These are phyloP conservation scores for Lutraria lutraria DNA, from an alignment of 2,888 invertebrate species.

Conservation along the genomic window DNA sequence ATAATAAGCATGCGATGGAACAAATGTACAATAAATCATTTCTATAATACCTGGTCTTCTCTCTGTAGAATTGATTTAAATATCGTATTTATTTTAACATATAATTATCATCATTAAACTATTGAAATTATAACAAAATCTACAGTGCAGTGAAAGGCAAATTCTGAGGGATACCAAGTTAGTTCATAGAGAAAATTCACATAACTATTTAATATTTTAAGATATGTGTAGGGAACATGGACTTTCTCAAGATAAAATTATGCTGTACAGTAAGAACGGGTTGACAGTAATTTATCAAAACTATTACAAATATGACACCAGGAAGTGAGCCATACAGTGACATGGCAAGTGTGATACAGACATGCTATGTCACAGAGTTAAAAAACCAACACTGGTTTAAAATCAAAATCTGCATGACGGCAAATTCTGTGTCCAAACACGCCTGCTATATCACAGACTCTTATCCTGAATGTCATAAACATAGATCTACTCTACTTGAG, in stretches of 20 bases:
- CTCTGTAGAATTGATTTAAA: not conserved
- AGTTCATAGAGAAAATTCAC: too few species aligned
- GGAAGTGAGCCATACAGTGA: not conserved
- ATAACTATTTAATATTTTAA: not conserved
- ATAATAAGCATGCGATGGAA: not conserved
- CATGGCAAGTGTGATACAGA: not conserved
- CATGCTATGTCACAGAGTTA: not conserved
- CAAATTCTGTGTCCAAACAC: not conserved
- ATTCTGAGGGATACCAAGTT: too few species aligned
- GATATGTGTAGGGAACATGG: not conserved
- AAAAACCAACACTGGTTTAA: not conserved
- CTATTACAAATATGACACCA: not conserved
- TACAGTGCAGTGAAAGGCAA: too few species aligned
- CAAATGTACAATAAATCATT: not conserved
- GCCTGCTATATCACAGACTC: not conserved
- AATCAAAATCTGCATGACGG: not conserved
- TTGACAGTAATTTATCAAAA: not conserved
- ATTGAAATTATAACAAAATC: too few species aligned
- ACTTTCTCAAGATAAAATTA: not conserved
- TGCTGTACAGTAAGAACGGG: too few species aligned
- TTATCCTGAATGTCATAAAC: not conserved
- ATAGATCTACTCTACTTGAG: not conserved
- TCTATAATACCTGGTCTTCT: slow-evolving; percentile 1
- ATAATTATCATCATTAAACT: too few species aligned
- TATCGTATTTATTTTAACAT: not conserved